Evolutionary conservation across 2,888 invertebrate species (phyloP).

Genomic region (Pogonocherus hispidulus): DNA sequence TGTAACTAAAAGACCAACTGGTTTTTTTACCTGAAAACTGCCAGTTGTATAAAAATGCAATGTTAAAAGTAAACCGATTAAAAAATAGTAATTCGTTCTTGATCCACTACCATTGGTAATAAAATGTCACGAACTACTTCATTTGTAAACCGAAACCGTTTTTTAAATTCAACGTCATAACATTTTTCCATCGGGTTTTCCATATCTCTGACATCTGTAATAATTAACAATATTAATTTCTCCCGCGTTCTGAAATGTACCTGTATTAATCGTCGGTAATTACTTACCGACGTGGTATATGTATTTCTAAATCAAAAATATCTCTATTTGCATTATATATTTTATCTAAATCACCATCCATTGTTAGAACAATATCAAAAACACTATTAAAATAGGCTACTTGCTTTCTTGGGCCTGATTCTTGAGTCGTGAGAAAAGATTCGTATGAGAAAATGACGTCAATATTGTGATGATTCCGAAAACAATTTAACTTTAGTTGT

Average conservation of each 20-base stretch:
- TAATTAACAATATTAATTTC: too few species aligned
- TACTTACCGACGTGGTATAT: too few species aligned
- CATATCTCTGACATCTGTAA: conserved; percentile 20
- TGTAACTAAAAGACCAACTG: too few species aligned
- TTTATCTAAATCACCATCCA: background rate
- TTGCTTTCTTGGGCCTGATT: background rate
- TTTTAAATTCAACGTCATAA: conserved; percentile 23
- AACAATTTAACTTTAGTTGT: too few species aligned
- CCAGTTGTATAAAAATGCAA: conserved; percentile 4
- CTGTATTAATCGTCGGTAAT: too few species aligned
- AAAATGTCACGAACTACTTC: conserved; percentile 6
- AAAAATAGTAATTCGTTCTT: conserved; percentile 8
- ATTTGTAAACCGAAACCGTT: conserved; percentile 14
- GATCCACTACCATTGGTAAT: conserved; percentile 23
- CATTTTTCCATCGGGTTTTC: conserved; percentile 22
- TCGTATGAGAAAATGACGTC: too few species aligned
- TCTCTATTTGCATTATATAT: background rate
- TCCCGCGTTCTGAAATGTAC: too few species aligned
- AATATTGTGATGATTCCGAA: too few species aligned
- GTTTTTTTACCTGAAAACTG: too few species aligned
- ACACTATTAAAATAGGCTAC: background rate
- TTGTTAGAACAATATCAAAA: too few species aligned
- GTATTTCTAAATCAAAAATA: background rate
- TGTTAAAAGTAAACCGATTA: background rate
- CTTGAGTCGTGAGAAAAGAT: too few species aligned